Evolutionary conservation across 2,113 vertebrate species (phyloP), one percentile per base, ranked within the genome.

Genomic region (Anseranas semipalmata): DNA sequence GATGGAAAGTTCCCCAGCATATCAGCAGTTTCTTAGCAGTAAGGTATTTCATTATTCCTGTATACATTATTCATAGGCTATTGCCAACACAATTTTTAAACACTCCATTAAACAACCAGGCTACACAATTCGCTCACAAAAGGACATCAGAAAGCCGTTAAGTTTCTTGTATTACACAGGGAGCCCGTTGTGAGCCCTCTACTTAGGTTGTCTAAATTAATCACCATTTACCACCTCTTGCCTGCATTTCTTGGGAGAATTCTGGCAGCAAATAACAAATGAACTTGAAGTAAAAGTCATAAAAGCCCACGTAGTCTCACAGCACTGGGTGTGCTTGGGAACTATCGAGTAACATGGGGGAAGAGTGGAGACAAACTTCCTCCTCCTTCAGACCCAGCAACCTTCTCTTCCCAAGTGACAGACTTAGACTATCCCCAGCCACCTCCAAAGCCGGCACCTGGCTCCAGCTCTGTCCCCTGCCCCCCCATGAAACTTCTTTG

Each of bases 81-180:
- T 85, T 96, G 89, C 89, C 77, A 95, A 91, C 85, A 92, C 59
- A 87, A 71, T 73, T 85, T 96, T 96, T 96, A 93, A 97, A 95
- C 87, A 89, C 77, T 89, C 84, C 84, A 95, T 95, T 95, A 95
- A 95, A 87, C 94, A 96, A 82, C 71, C 92, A 82, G 91, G 88
- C 84, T 92, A 87, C 74, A 92, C 39, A 85, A 89, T 89, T 95
- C 89, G 71, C 81, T 87, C 83, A 87, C 87, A 91, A 85, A 93
- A 94, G 87, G 84, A 95, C 87, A 95, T 87, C 91, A 95, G 59
- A 79, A 90, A 95, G 82, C 78, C 1, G 7, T 76, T 96, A 80
- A 66, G 80, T 93, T 83, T 85, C 90, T 95, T 96, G 94, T 92
- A 85, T 76, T 95, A 95, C 92, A 92, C 13, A 39, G 37, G 46